Conservation (phyloP, 1,140 invertebrate genomes). For the Bemisia tabaci region DNA sequence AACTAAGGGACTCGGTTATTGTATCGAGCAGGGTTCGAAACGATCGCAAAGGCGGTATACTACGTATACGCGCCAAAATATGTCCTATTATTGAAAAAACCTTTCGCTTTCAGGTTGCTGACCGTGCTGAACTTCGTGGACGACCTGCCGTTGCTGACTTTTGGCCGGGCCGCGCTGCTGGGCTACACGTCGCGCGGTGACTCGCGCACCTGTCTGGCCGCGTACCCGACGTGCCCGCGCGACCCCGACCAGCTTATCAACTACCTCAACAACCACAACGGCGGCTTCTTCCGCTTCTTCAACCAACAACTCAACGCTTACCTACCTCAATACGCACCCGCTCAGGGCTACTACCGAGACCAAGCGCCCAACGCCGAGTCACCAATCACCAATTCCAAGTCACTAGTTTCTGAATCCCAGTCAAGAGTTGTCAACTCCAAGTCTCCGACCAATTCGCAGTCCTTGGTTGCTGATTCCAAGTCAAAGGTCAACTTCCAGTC, state of each 20-base stretch:
- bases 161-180: conserved; percentile 54
- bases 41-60: too few species aligned
- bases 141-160: conserved; percentile 46
- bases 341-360: conserved; percentile 4
- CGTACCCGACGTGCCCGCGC: conserved; percentile 56
- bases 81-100: too few species aligned
- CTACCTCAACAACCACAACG: conserved; percentile 73
- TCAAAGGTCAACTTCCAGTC: too few species aligned
- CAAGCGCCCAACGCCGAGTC: too few species aligned
- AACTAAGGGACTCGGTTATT: too few species aligned
- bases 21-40: too few species aligned
- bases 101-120: conserved; percentile 35
- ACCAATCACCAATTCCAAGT: too few species aligned
- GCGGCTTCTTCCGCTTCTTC: conserved; percentile 69
- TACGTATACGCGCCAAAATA: too few species aligned
- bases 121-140: conserved; percentile 31
- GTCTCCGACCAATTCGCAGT: too few species aligned
- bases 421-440: too few species aligned
- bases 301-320: conserved; percentile 27
- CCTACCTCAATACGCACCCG: conserved; percentile 18
- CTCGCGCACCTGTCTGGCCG: conserved; percentile 41
- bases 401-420: too few species aligned
- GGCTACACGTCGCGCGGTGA: conserved; percentile 49
- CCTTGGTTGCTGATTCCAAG: too few species aligned
- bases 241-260: conserved; percentile 52